Percentiles rank a stretch among this genome's conserved stretches.
Evolutionary conservation across 2,113 vertebrate genomes (phyloP).

Genomic region (Cricetomys ansorgei): DNA sequence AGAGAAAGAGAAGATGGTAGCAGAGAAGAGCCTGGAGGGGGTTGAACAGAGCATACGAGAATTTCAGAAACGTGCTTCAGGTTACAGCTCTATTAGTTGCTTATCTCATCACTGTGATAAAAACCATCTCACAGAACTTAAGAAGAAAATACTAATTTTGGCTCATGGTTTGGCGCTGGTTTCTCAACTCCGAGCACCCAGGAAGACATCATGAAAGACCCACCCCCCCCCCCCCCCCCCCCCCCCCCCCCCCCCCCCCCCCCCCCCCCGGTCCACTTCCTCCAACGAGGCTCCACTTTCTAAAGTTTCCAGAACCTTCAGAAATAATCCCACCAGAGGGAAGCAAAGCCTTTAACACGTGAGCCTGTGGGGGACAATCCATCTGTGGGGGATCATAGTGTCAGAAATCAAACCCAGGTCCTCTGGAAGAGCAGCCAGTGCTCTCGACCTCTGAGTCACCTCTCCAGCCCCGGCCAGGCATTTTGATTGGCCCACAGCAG

Average conservation of each 20-base stretch:
- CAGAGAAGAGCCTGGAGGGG: background rate
- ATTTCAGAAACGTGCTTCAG: slow-evolving; percentile 46
- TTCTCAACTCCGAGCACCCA: background rate
- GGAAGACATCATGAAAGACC: background rate
- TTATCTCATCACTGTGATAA: background rate
- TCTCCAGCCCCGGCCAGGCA: background rate
- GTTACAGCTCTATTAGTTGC: background rate
- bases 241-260: too few relatives aligned
- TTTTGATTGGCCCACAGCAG: background rate
- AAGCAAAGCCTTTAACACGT: background rate
- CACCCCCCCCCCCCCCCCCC: too few relatives aligned
- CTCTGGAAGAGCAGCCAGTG: background rate
- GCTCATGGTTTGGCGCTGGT: background rate
- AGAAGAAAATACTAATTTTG: background rate
- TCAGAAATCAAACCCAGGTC: background rate
- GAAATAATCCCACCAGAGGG: background rate
- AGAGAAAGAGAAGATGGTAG: background rate
- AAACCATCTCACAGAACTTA: background rate
- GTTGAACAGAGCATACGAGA: background rate
- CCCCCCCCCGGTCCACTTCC: background rate
- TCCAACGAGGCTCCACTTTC: background rate
- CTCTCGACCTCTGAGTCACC: background rate
- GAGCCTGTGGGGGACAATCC: background rate
- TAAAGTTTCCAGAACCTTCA: background rate
- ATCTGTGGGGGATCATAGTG: too few relatives aligned